Evolutionary conservation across 2,797 vertebrate genomes (phyloP).

Genomic region (Hypotaenidia philippensis): DNA sequence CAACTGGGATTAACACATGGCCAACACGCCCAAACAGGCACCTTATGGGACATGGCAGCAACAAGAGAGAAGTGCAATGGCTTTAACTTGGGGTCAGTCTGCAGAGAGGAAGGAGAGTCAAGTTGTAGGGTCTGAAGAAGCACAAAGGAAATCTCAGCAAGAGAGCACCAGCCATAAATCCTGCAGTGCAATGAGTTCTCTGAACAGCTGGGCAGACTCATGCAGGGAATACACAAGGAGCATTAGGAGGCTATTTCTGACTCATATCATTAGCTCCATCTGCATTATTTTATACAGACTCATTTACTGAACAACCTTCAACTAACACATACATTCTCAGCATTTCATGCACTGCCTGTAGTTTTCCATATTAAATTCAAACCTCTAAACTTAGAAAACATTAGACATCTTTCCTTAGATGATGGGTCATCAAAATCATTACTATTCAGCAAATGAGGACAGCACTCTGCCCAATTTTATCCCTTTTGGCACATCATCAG

Average conservation of each 20-base stretch:
- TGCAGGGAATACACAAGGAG: neutral
- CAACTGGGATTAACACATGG: neutral
- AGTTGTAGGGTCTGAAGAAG: neutral
- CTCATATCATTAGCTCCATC: slow-evolving; percentile 21
- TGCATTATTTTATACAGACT: slow-evolving; percentile 40
- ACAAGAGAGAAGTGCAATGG: neutral
- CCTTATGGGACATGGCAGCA: rapidly evolving
- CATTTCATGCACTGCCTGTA: neutral
- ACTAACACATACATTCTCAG: neutral
- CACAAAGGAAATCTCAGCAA: neutral
- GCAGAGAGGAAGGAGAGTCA: neutral
- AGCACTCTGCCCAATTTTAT: neutral
- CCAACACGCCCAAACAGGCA: neutral
- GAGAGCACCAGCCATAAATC: neutral
- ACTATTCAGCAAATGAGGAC: neutral
- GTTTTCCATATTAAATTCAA: neutral
- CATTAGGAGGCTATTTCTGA: slow-evolving; percentile 29
- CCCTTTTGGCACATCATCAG: neutral
- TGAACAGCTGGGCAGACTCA: slow-evolving; percentile 34
- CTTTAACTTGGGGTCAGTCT: neutral
- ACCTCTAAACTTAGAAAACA: neutral
- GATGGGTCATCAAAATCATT: neutral
- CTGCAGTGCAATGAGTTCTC: neutral
- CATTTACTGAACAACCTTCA: slow-evolving; percentile 8
- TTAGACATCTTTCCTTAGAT: neutral